phyloP scores from a whole-genome alignment of 2,797 vertebrate species.

The Esox lucius region DNA sequence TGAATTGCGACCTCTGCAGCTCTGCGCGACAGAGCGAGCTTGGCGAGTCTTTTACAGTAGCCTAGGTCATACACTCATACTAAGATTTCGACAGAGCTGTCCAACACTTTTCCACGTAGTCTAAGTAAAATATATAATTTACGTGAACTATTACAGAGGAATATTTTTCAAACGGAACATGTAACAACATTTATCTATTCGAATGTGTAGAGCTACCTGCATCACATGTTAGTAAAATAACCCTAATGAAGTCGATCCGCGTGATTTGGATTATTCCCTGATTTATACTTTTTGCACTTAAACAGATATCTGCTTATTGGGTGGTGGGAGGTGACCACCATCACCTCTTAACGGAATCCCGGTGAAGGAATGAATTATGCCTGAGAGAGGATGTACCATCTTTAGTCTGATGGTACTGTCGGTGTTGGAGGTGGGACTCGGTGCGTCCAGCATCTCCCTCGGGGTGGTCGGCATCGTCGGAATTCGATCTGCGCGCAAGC shows the following conservation, averaged over 20 bases:
- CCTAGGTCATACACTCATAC: too few relatives aligned
- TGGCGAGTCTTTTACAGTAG: too few relatives aligned
- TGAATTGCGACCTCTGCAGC: neutral
- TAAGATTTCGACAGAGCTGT: too few relatives aligned
- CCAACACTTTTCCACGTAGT: too few relatives aligned
- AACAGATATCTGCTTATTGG: neutral
- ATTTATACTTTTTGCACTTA: neutral
- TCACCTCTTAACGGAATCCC: conserved; percentile 25
- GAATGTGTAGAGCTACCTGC: too few relatives aligned
- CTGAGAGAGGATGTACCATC: conserved; percentile 79
- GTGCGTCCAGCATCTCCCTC: conserved; percentile 82
- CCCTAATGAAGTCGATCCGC: too few relatives aligned
- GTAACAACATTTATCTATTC: too few relatives aligned
- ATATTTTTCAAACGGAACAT: too few relatives aligned
- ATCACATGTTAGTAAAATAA: too few relatives aligned
- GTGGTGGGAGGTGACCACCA: neutral
- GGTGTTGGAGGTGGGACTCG: conserved; percentile 84
- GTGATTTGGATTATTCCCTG: neutral
- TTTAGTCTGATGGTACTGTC: conserved; percentile 84
- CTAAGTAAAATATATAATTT: too few relatives aligned
- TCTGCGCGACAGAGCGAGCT: neutral
- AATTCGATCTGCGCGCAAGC: conserved; percentile 73
- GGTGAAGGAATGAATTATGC: conserved; percentile 77
- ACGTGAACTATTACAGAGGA: too few relatives aligned
- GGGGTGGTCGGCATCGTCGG: conserved; percentile 81